Base-by-base conservation (phyloP, 92 coral and sea anemone genomes). In the Paramuricea clavata region DNA sequence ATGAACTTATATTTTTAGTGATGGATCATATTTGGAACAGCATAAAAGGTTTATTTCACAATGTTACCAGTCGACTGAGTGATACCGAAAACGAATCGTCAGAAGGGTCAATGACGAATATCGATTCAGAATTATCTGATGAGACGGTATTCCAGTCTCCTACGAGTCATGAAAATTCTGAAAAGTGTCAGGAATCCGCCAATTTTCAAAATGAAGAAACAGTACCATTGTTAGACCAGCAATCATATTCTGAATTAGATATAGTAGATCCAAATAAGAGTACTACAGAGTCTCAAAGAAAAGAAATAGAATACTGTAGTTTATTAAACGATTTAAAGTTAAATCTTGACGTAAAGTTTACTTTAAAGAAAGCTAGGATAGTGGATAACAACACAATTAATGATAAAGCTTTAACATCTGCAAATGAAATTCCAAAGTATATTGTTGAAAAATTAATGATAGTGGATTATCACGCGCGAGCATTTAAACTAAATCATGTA, bases 391-490 rank as follows among this genome's bases (percentile, higher is more conserved):
- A 76, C 42, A 76, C 67, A 3, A 19, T 76, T 28, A 76, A 34
- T 76, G 82, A 76, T 52, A 36, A 76, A 76, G 26, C 82, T 22
- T 76, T 76, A 76, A 76, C 82, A 76, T 76, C 68, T 15, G 16
- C 69, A 17, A 32, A 22, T 17, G 43, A 76, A 76, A 54, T 76
- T 41, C 67, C 82, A 0, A 76, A 33, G 62, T 76, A 76, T 36
- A 76, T 76, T 54, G 36, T 76, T 3, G 39, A 76, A 49, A 76
- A 76, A 76, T 23, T 76, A 76, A 76, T 76, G 82, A 76, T 76
- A 76, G 82, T 76, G 26, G 82, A 76, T 76, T 76, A 76, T 36
- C 67, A 21, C 30, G 82, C 82, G 42, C 82, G 82, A 49, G 82
- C 82, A 49, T 76, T 76, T 76, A 76, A 76, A 76, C 42, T 76